Percentiles rank a stretch among this genome's conserved stretches.
Evolutionary conservation across 2,888 invertebrate genomes (phyloP).

Genomic region (Corbicula japonica): DNA sequence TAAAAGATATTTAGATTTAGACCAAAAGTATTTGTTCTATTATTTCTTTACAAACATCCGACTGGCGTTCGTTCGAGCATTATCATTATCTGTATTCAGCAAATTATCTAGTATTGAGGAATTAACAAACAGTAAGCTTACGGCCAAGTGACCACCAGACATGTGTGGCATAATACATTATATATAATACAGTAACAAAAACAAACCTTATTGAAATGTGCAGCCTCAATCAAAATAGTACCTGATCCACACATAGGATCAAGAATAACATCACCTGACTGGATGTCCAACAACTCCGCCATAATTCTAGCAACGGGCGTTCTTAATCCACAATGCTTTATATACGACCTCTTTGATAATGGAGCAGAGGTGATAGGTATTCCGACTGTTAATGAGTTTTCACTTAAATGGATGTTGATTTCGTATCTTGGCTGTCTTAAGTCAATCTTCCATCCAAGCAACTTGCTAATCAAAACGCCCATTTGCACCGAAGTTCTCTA

Average conservation of each 20-base stretch:
- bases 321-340: slow-evolving; percentile 76
- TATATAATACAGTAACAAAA: too few species aligned
- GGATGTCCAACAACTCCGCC: slow-evolving; percentile 66
- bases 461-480: slow-evolving; percentile 51
- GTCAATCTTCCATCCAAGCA: slow-evolving; percentile 52
- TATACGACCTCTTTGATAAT: slow-evolving; percentile 77
- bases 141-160: too few species aligned
- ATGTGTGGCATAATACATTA: too few species aligned
- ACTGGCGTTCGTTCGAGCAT: too few species aligned
- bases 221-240: slow-evolving; percentile 80
- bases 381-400: slow-evolving; percentile 49
- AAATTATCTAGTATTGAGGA: too few species aligned
- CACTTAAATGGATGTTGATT: slow-evolving; percentile 52
- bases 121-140: too few species aligned
- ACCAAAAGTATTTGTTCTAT: too few species aligned
- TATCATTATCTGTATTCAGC: too few species aligned
- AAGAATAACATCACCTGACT: slow-evolving; percentile 76
- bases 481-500: slow-evolving; percentile 53
- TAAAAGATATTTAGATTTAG: too few species aligned
- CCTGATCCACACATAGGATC: slow-evolving; percentile 84
- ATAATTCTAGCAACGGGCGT: slow-evolving; percentile 80
- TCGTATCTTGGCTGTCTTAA: slow-evolving; percentile 43
- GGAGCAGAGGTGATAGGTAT: slow-evolving; percentile 70
- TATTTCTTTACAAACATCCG: too few species aligned
- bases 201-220: slow-evolving; percentile 66